Evolutionary conservation across 2,888 invertebrate genomes (phyloP).

Genomic region (Trichogramma evanescens): DNA sequence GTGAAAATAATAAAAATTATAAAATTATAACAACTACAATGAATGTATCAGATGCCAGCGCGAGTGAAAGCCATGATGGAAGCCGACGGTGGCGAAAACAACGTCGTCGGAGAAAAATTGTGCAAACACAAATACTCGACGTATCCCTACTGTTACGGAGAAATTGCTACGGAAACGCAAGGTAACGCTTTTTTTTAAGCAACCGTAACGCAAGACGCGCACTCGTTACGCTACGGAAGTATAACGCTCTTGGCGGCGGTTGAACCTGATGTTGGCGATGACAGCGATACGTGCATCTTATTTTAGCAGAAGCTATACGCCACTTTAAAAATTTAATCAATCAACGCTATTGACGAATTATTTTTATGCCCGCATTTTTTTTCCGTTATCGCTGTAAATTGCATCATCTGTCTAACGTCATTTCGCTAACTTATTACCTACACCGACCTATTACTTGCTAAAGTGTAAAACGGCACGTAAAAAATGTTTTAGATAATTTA

Average conservation of each 20-base stretch:
- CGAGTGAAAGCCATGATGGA: slow-evolving; percentile 70
- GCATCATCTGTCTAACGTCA: too few relatives aligned
- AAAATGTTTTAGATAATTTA: slow-evolving; percentile 36
- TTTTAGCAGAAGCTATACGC: too few relatives aligned
- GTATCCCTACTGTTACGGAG: slow-evolving; percentile 80
- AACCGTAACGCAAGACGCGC: background rate
- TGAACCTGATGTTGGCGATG: too few relatives aligned
- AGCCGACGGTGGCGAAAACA: slow-evolving; percentile 52
- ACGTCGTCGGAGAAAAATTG: slow-evolving; percentile 56
- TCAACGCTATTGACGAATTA: background rate
- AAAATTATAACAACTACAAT: background rate
- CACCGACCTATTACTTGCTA: too few relatives aligned
- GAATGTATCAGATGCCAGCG: slow-evolving; percentile 51
- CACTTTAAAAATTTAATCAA: too few relatives aligned
- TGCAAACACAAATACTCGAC: slow-evolving; percentile 87
- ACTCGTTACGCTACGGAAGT: background rate
- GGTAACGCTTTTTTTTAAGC: slow-evolving; percentile 39
- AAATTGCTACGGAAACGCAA: slow-evolving; percentile 69
- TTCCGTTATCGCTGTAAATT: background rate
- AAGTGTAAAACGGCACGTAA: too few relatives aligned
- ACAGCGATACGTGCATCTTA: too few relatives aligned
- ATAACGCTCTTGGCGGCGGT: background rate
- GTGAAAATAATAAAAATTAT: background rate
- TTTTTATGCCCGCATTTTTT: background rate
- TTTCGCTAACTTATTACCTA: too few relatives aligned